A percentile compares a stretch with the other conserved stretches of the same genome.
phyloP scores from a whole-genome alignment of 2,113 vertebrate genomes.

The Aepyceros melampus region DNA sequence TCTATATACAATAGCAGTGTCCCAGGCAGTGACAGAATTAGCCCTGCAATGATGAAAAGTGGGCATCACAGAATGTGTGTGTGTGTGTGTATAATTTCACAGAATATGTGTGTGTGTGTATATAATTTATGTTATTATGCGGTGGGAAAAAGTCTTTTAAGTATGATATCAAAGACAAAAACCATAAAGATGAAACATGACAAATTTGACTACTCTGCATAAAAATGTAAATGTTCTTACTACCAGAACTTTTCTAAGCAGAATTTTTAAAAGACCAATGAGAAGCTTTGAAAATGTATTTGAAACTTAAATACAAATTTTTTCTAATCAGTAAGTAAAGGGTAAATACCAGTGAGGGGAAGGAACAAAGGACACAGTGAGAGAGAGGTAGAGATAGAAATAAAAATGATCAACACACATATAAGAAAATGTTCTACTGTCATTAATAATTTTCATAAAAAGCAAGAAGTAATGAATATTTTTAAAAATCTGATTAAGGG shows the following conservation, averaged over 20 bases:
- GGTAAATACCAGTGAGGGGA: neutral
- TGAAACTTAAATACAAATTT: neutral
- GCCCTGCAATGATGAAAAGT: neutral
- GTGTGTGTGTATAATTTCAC: neutral
- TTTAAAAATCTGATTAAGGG: neutral
- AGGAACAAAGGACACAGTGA: neutral
- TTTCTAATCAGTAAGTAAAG: neutral
- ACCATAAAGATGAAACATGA: neutral
- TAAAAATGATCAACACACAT: neutral
- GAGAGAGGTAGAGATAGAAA: neutral
- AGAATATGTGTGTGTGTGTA: neutral
- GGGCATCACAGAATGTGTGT: neutral
- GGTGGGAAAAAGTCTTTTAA: neutral
- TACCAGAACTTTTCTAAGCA: neutral
- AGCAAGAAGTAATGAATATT: neutral
- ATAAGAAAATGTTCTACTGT: neutral
- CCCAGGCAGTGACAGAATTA: neutral
- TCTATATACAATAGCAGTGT: fast-evolving
- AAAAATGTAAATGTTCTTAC: neutral
- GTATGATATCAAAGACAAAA: neutral
- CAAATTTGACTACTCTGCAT: neutral
- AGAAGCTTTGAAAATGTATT: neutral
- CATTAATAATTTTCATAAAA: neutral
- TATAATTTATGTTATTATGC: neutral
- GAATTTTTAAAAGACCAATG: neutral